Evolutionary conservation across 2,888 invertebrate genomes (phyloP), one percentile per base, ranked within the genome.

Genomic region (Acrobeloides nanus): DNA sequence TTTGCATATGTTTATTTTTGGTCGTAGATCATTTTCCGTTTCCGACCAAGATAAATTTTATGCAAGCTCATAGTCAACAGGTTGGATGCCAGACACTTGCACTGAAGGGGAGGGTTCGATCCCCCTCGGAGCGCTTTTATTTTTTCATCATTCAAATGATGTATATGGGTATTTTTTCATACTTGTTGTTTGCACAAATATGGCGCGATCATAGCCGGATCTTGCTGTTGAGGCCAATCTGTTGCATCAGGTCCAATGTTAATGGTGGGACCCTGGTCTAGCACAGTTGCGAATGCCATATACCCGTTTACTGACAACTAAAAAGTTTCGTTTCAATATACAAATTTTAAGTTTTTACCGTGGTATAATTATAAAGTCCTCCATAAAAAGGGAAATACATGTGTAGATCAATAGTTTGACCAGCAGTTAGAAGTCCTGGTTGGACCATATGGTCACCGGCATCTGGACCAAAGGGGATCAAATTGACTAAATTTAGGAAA

Each of bases 191-290:
- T 72, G 54, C 71, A 71, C 6, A 71, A 55, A 49, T 64, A 71
- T 6, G 71, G 71, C 3, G 69, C 71, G 51, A 71, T 71, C 69
- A 71, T 70, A 20, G 71, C 71, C 12, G 71, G 71, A 52, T 71
- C 71, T 45, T 70, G 66, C 31, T 64, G 62, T 17, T 68, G 48
- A 6, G 71, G 71, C 71, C 71, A 71, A 43, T 71, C 58, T 3
- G 58, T 58, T 1, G 57, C 50, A 10, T 70, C 70, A 4, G 71
- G 71, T 6, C 71, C 71, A 4, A 71, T 60, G 40, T 72, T 72
- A 37, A 72, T 72, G 1, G 71, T 72, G 12, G 71, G 71, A 8
- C 71, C 71, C 44, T 71, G 71, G 38, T 71, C 71, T 17, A 70
- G 52, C 3, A 71, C 71, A 10, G 71, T 66, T 7, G 71, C 71